Conservation (phyloP, 2,113 vertebrate species). For the Gadus macrocephalus region DNA sequence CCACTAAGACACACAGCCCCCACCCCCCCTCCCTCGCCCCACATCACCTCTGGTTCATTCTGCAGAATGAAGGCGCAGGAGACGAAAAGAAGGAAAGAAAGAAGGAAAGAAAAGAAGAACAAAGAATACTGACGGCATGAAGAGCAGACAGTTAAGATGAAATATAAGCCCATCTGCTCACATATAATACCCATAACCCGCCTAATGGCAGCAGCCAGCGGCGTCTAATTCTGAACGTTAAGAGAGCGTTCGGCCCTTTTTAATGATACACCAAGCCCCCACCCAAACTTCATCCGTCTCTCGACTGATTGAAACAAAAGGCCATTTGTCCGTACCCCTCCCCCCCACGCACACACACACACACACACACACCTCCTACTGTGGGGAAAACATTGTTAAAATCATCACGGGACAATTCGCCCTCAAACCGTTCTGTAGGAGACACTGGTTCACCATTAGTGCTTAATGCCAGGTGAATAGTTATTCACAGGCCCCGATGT, state of each 20-base stretch:
- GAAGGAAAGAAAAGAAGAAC: neutral
- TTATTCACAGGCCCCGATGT: neutral
- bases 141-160: neutral
- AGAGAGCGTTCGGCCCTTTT: neutral
- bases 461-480: no score
- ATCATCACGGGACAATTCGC: slow-evolving; percentile 1
- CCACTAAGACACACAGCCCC: no score
- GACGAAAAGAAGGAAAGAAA: neutral
- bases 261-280: neutral
- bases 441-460: neutral
- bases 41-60: neutral
- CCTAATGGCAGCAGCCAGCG: no score
- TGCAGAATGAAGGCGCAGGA: neutral
- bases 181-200: no score
- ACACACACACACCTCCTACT: no score
- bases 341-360: no score
- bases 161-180: no score
- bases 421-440: neutral
- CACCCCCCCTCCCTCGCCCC: no score
- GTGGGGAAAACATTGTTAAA: neutral
- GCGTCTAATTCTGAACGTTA: neutral
- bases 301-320: neutral
- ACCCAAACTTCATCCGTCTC: neutral
- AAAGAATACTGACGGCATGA: no score
- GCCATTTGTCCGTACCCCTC: neutral